Conservation (phyloP, 2,888 invertebrate genomes). For the Mayetiola destructor region DNA sequence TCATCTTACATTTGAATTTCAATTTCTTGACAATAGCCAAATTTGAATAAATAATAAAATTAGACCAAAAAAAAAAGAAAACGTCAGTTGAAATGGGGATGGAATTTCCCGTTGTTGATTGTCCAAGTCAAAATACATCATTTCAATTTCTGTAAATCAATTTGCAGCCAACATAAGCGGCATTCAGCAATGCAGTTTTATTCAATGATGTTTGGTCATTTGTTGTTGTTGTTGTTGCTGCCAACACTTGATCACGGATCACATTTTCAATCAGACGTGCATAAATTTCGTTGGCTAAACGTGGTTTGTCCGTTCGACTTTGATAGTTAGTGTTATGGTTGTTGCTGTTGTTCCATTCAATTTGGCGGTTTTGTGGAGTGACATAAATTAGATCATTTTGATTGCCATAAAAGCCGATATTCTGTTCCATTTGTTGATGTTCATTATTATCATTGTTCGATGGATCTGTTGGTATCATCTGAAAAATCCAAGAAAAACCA, state of each 20-base stretch:
- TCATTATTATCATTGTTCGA: too few relatives aligned
- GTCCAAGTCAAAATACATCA: not conserved
- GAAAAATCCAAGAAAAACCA: too few relatives aligned
- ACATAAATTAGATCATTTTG: too few relatives aligned
- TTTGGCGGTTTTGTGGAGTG: too few relatives aligned
- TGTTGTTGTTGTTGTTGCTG: not conserved
- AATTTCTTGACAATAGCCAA: not conserved
- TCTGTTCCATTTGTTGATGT: too few relatives aligned
- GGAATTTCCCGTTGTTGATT: not conserved
- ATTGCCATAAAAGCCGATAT: too few relatives aligned
- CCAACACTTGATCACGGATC: not conserved
- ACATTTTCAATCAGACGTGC: too few relatives aligned
- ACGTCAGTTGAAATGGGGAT: not conserved
- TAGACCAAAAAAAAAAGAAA: too few relatives aligned
- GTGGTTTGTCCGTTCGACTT: conserved; percentile 4
- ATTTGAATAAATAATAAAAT: too few relatives aligned
- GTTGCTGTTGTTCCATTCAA: too few relatives aligned
- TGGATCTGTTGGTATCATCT: too few relatives aligned
- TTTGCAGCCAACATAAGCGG: not conserved
- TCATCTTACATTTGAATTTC: not conserved
- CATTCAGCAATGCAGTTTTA: not conserved
- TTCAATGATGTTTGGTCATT: not conserved
- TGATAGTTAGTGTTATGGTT: too few relatives aligned
- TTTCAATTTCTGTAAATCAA: not conserved
- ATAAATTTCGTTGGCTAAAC: not conserved